Percentiles rank a stretch among this genome's conserved stretches.
These are phyloP conservation scores for Struthio camelus DNA, from an alignment of 2,113 vertebrate species.

Conservation along the genomic window DNA sequence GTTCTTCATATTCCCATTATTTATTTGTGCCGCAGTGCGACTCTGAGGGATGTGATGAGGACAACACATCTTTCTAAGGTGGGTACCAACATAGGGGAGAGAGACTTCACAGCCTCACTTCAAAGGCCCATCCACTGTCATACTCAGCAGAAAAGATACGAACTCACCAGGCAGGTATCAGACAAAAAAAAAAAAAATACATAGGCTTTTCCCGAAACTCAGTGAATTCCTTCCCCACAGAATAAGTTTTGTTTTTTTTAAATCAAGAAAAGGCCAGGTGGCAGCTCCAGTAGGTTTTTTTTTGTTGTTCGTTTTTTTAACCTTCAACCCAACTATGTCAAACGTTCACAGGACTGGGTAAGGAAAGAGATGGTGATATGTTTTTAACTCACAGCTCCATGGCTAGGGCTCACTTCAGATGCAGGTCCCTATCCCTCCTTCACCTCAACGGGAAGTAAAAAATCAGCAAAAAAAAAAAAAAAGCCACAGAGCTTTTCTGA, in stretches of 20 bases:
- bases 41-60: background rate
- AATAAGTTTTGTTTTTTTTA: background rate
- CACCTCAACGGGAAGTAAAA: background rate
- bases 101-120: background rate
- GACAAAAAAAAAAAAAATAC: background rate
- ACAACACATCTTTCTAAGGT: background rate
- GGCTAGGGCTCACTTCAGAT: accelerated
- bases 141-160: background rate
- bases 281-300: background rate
- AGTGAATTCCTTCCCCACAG: background rate
- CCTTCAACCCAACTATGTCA: background rate
- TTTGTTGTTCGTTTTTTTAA: accelerated
- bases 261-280: background rate
- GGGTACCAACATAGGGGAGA: background rate
- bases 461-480: no score
- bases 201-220: background rate
- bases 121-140: background rate
- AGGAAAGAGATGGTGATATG: background rate
- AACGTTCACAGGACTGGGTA: accelerated
- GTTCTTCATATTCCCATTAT: background rate
- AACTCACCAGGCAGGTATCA: background rate
- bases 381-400: background rate
- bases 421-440: background rate
- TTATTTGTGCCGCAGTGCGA: background rate
- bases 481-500: background rate